A percentile compares a stretch with the other conserved stretches of the same genome.
Evolutionary conservation across 2,113 vertebrate species (phyloP).

Genomic region (Corynorhinus townsendii): DNA sequence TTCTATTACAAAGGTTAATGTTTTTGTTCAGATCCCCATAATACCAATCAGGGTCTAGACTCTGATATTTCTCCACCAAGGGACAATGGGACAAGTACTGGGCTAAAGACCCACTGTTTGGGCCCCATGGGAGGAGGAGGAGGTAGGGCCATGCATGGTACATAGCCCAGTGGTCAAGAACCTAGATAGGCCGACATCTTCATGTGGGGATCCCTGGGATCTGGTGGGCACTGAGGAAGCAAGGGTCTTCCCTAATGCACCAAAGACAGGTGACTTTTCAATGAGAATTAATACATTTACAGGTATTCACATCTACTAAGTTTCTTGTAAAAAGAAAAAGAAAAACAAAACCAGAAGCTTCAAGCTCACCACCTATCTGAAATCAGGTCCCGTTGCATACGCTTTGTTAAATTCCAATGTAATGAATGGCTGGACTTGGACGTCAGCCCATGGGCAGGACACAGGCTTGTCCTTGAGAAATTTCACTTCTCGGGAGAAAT

Average conservation of each 20-base stretch:
- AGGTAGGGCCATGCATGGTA: neutral
- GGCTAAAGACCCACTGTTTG: fast-evolving
- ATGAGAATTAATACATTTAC: fast-evolving
- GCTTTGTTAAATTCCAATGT: neutral
- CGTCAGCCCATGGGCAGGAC: neutral
- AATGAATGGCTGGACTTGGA: fast-evolving
- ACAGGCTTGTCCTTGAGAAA: neutral
- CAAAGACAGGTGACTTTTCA: fast-evolving
- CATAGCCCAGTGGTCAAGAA: fast-evolving
- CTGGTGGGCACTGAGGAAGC: fast-evolving
- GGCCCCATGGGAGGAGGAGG: fast-evolving
- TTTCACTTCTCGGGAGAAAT: neutral
- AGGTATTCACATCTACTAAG: neutral
- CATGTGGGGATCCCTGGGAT: fast-evolving
- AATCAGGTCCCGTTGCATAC: fast-evolving
- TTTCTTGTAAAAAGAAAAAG: neutral
- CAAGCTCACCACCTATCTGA: neutral
- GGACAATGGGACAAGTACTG: fast-evolving
- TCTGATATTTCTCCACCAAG: no score
- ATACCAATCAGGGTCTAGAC: neutral
- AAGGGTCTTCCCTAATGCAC: no score
- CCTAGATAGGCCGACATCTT: fast-evolving
- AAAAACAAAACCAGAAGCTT: neutral
- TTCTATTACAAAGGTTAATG: neutral
- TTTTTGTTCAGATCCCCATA: fast-evolving